These are phyloP conservation scores for Catocala nupta DNA, from an alignment of 2,888 invertebrate genomes.

Conservation along the genomic window DNA sequence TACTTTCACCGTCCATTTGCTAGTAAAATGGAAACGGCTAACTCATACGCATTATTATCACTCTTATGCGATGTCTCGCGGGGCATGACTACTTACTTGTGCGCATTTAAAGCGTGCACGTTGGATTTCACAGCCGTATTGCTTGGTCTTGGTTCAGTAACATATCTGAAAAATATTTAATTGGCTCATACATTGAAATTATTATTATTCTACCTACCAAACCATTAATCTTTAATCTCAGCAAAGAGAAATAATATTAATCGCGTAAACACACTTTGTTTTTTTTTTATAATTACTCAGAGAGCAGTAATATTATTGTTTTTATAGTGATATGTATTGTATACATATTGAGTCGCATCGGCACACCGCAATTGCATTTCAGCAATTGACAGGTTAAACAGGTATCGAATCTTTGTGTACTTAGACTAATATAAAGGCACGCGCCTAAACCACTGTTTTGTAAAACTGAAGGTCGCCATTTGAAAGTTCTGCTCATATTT, in stretches of 20 bases:
- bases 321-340: no score
- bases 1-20: constrained; percentile 53
- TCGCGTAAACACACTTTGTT: no score
- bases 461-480: constrained; percentile 11
- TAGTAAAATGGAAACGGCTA: constrained; percentile 14
- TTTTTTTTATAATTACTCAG: no score
- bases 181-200: no score
- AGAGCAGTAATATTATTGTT: no score
- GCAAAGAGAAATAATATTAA: no score
- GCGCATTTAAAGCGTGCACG: constrained; percentile 10
- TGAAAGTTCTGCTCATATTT: constrained; percentile 4
- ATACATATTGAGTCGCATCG: no score
- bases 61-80: constrained; percentile 22
- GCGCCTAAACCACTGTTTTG: constrained; percentile 3
- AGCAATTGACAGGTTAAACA: no score
- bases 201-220: no score
- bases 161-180: no score
- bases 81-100: neutral
- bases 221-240: no score
- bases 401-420: neutral
- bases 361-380: no score
- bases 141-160: constrained; percentile 7
- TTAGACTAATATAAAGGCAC: neutral
- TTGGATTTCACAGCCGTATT: constrained; percentile 11
- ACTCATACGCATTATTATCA: constrained; percentile 35